These are phyloP conservation scores for Deilephila porcellus DNA, from an alignment of 2,888 invertebrate species.

Conservation along the genomic window DNA sequence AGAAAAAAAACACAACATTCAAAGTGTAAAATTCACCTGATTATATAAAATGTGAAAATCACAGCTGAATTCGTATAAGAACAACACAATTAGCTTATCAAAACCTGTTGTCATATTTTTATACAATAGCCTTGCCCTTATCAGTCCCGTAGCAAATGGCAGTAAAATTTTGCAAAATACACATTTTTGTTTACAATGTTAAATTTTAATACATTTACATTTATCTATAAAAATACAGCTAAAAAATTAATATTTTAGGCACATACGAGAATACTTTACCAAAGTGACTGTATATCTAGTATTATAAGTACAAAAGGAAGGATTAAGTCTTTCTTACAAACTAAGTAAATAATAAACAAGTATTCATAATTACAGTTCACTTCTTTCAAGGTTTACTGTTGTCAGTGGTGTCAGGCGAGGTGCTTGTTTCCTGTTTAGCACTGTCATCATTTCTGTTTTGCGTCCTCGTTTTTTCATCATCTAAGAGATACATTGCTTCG, in stretches of 20 bases:
- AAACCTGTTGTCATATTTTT: slow-evolving; percentile 15
- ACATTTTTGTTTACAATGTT: slow-evolving; percentile 30
- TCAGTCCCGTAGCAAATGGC: slow-evolving; percentile 11
- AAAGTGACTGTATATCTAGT: slow-evolving; percentile 65
- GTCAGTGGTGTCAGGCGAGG: slow-evolving; percentile 60
- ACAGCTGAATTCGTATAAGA: slow-evolving; percentile 14
- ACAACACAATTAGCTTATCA: slow-evolving; percentile 15
- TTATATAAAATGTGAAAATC: slow-evolving; percentile 14
- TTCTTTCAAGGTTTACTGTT: slow-evolving; percentile 70
- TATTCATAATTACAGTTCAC: slow-evolving; percentile 41
- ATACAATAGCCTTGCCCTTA: slow-evolving; percentile 13
- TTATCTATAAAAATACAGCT: slow-evolving; percentile 61
- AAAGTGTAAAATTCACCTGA: slow-evolving; percentile 11
- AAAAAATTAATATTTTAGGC: slow-evolving; percentile 77
- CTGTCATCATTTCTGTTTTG: slow-evolving; percentile 64
- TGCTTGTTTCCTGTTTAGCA: slow-evolving; percentile 73
- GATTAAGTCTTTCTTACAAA: slow-evolving; percentile 73
- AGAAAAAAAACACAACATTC: slow-evolving; percentile 1
- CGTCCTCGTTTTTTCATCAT: slow-evolving; percentile 70
- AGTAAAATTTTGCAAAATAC: slow-evolving; percentile 33
- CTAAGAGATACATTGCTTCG: slow-evolving; percentile 85
- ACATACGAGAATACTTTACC: slow-evolving; percentile 75
- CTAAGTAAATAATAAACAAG: slow-evolving; percentile 52
- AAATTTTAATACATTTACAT: slow-evolving; percentile 31
- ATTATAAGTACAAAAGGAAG: slow-evolving; percentile 80